phyloP scores from a whole-genome alignment of 2,113 vertebrate genomes.

The Nematolebias whitei region DNA sequence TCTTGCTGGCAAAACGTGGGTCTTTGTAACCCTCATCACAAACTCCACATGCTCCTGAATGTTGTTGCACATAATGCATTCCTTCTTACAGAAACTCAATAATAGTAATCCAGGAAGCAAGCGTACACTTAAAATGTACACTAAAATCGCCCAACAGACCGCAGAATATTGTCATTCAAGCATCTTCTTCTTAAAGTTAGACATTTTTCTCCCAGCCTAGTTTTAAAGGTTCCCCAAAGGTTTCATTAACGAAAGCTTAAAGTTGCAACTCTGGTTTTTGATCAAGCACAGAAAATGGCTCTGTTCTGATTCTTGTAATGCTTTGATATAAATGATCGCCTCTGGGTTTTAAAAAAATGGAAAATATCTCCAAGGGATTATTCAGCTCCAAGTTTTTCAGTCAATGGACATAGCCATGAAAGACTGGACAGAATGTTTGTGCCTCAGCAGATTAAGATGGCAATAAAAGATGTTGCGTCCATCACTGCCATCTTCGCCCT shows the following conservation, averaged over 20 bases:
- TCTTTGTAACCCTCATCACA: no score
- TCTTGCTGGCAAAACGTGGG: no score
- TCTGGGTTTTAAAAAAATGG: slow-evolving; percentile 50
- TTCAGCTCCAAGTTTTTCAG: slow-evolving; percentile 52
- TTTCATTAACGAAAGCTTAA: slow-evolving; percentile 21
- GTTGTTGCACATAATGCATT: no score
- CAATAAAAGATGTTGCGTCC: slow-evolving; percentile 49
- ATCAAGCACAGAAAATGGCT: slow-evolving; percentile 24
- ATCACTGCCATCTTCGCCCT: slow-evolving; percentile 27
- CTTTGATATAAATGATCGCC: slow-evolving; percentile 44
- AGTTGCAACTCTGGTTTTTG: slow-evolving; percentile 26
- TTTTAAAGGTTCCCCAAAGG: slow-evolving; percentile 10
- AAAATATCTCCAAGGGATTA: slow-evolving; percentile 59
- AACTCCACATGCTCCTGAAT: no score
- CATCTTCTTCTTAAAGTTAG: neutral
- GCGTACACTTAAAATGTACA: no score
- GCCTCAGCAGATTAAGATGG: slow-evolving; percentile 49
- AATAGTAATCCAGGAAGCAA: no score
- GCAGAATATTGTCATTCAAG: neutral
- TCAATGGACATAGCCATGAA: slow-evolving; percentile 31
- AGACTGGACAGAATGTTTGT: slow-evolving; percentile 33
- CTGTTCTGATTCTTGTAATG: slow-evolving; percentile 31
- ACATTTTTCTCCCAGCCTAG: neutral
- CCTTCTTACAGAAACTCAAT: no score
- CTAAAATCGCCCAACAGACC: neutral